These are phyloP conservation scores for Diachrysia chrysitis DNA, from an alignment of 2,888 invertebrate genomes.

Conservation along the genomic window DNA sequence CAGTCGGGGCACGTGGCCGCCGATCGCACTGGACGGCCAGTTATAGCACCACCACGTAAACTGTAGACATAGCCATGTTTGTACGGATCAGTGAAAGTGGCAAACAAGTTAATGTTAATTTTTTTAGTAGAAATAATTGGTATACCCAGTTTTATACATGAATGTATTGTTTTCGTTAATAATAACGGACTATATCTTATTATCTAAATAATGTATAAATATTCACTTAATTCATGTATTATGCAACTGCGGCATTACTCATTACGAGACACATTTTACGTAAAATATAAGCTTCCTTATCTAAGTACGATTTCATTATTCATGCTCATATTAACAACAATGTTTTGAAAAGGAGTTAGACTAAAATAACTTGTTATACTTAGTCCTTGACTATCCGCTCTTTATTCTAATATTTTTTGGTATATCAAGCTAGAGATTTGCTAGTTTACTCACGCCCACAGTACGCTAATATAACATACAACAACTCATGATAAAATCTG, in stretches of 20 bases:
- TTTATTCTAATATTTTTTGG: not conserved
- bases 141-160: too few species aligned
- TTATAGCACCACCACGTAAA: constrained; percentile 30
- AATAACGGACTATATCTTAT: too few species aligned
- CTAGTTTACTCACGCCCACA: constrained; percentile 1
- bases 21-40: constrained; percentile 70
- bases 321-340: too few species aligned
- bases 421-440: not conserved
- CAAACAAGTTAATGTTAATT: not conserved
- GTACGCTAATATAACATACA: not conserved
- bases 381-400: not conserved
- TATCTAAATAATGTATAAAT: too few species aligned
- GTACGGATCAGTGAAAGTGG: not conserved
- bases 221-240: too few species aligned
- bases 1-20: constrained; percentile 78
- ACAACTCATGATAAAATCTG: not conserved
- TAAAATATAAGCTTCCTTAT: too few species aligned
- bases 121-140: too few species aligned
- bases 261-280: too few species aligned
- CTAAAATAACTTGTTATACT: not conserved
- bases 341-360: not conserved
- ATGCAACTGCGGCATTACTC: too few species aligned
- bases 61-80: constrained; percentile 21
- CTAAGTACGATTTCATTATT: not conserved
- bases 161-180: too few species aligned